Base-by-base conservation (phyloP, 1,140 invertebrate species). In the Pinna nobilis region DNA sequence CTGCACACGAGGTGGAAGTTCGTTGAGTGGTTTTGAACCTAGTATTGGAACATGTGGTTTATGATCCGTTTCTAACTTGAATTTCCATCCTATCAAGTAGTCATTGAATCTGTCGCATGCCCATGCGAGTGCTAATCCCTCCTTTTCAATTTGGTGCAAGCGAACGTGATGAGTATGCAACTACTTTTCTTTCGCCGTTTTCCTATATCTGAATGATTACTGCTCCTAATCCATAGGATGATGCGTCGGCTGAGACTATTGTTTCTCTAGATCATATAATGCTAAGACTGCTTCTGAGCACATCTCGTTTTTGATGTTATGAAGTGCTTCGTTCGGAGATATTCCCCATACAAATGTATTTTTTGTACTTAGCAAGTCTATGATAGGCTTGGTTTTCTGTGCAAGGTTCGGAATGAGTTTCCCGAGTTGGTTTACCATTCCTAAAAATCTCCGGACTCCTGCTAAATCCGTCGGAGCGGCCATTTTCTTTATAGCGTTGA, bases 31-130 rank as follows among this genome's bases (percentile, higher is more conserved):
- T 53, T 78, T 78, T 47, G 49, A 20, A 35, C 78, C 68, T 5
- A 77, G 32, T 18, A 80, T 33, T 44, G 60, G 50, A n/a, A 77
- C 68, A 0, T 77, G 28, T 6, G 67, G 55, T 65, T 68, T 74
- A 57, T 74, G 78, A 55, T 77, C 75, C 15, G 68, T 80, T 35
- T 73, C 60, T 30, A 79, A 55, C 9, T 69, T 33, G 51, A 80
- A 77, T 15, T 23, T n/a, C 32, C 44, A 53, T 47, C 88, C 91
- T 74, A 80, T 88, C 4, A 91, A 57, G 76, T 90, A 92, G 39
- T 89, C 70, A 23, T 89, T 81, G 82, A 92, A 92, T 78, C 90
- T 90, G 55, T 87, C 84, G n/a, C 92, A 86, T 3, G 87, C 88
- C 82, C 87, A 92, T 7, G 75, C 66, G 18, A 91, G 84, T 9